A percentile compares a stretch with the other conserved stretches of the same genome.
These are phyloP conservation scores for Dipodomys ordii DNA, from an alignment of 2,113 vertebrate genomes.

Conservation along the genomic window DNA sequence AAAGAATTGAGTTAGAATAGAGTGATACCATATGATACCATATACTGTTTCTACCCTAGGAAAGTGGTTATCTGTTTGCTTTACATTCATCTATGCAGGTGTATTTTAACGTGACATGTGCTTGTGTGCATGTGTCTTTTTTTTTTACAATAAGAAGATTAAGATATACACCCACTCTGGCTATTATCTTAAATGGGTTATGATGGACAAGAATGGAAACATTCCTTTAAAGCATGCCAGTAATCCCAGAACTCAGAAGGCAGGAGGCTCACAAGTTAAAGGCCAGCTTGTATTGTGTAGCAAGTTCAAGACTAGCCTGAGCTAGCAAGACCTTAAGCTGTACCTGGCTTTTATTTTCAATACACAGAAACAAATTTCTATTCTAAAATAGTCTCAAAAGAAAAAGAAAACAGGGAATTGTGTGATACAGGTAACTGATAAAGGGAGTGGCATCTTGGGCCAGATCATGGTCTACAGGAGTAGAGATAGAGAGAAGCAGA, in stretches of 20 bases:
- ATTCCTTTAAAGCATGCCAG: too few species aligned
- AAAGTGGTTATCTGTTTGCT: background rate
- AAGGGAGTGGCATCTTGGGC: background rate
- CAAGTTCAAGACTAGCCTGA: too few species aligned
- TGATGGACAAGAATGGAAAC: background rate
- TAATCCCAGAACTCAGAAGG: too few species aligned
- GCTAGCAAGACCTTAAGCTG: too few species aligned
- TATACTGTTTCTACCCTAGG: background rate
- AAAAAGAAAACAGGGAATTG: background rate
- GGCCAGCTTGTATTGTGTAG: too few species aligned
- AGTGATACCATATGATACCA: background rate
- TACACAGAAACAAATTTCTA: too few species aligned
- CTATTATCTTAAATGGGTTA: background rate
- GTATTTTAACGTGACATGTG: background rate
- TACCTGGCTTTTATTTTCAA: too few species aligned
- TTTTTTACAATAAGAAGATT: background rate
- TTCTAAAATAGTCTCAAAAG: too few species aligned
- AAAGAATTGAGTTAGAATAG: background rate
- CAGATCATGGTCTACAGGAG: rapidly evolving
- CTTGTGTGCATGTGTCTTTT: background rate
- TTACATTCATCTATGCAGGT: background rate
- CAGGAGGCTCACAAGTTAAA: too few species aligned
- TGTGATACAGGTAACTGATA: too few species aligned
- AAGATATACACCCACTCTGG: background rate
- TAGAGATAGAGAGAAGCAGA: background rate